Percentiles rank a stretch among this genome's conserved stretches.
These are phyloP conservation scores for Papilio demoleus DNA, from an alignment of 2,888 invertebrate species.

Conservation along the genomic window DNA sequence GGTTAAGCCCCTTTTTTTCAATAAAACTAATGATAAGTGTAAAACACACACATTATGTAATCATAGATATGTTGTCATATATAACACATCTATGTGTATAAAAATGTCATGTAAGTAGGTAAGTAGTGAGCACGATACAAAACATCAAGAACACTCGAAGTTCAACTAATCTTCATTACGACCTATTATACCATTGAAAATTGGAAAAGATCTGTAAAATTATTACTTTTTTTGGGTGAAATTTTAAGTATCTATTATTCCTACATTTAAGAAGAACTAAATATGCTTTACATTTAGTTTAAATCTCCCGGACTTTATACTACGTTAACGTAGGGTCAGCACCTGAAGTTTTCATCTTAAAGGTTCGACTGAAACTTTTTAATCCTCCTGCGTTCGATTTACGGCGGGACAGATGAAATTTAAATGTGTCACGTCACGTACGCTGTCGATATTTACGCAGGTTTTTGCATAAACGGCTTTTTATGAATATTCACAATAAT, in stretches of 20 bases:
- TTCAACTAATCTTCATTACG: slow-evolving; percentile 19
- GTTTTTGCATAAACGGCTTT: slow-evolving; percentile 18
- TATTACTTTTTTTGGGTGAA: neutral
- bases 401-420: slow-evolving; percentile 19
- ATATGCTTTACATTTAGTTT: no score
- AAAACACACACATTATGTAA: no score
- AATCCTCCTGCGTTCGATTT: slow-evolving; percentile 11
- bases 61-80: neutral
- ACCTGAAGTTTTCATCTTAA: neutral
- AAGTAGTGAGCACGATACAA: slow-evolving; percentile 17
- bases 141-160: slow-evolving; percentile 22
- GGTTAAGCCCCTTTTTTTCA: no score
- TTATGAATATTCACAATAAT: neutral
- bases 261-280: no score
- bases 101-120: slow-evolving; percentile 2
- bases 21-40: no score
- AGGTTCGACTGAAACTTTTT: neutral
- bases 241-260: neutral
- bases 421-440: slow-evolving; percentile 15
- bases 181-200: slow-evolving; percentile 6
- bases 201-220: neutral
- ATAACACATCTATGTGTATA: neutral
- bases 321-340: no score
- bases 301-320: no score
- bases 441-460: slow-evolving; percentile 13